Base-by-base conservation (phyloP, 2,888 invertebrate genomes). In the Ommatoiulus sabulosus region DNA sequence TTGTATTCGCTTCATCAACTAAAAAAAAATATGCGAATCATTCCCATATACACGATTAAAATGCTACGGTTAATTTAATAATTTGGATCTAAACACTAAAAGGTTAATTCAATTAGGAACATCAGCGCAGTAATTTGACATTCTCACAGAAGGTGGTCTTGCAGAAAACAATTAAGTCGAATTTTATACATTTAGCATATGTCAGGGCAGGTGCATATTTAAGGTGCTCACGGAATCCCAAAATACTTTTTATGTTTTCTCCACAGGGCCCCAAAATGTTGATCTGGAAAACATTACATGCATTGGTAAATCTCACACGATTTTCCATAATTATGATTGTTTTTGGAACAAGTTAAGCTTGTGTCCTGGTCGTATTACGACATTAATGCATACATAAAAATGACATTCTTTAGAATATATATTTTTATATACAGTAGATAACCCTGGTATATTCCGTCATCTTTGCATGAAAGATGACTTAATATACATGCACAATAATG, bases 71-170 rank as follows among this genome's bases (percentile, higher is more conserved):
- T 63, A 63, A 63, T n/a, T 63, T 17, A 63, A 63, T 63, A 63
- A 63, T n/a, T 63, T 63, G 63, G 7, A n/a, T 63, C 63, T 3
- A 63, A 63, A 63, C 7, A 63, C 20, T n/a, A 7, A 7, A 17
- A 5, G n/a, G 63, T 63, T 63, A 63, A 63, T 63, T 63, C 17
- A 63, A 63, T 63, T 63, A n/a, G 6, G 63, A 6, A n/a, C 63
- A 63, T 6, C 63, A 63, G 63, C 17, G 4, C 63, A 1, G 5
- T 63, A 63, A 63, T n/a, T 1, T n/a, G 20, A 63, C 63, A 63
- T 63, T 63, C 63, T 63, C 63, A 63, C 63, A 63, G 63, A 63
- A 63, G 63, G 63, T n/a, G 63, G 63, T 63, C 63, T 63, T 63
- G 63, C 63, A 63, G 63, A 63, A 63, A 63, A 17, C 63, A 63